phyloP scores from a whole-genome alignment of 2,888 invertebrate species.

The Epinotia demarniana region DNA sequence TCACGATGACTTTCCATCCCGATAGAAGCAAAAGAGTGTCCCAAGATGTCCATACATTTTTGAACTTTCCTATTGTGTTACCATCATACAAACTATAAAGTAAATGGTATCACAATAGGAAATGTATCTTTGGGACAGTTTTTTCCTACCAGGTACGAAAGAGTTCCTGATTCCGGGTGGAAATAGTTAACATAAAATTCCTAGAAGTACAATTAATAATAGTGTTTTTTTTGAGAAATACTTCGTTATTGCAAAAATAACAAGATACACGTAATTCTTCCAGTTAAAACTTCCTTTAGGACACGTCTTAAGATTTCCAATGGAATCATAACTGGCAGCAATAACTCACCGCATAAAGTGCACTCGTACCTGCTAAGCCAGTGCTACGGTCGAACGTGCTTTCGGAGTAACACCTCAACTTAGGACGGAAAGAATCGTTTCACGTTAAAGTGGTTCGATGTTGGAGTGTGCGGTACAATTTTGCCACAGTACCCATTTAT shows the following conservation, averaged over 20 bases:
- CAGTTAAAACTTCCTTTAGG: neutral
- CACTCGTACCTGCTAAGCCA: slow-evolving; percentile 51
- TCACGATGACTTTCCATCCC: too few species aligned
- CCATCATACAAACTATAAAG: too few species aligned
- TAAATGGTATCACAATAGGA: too few species aligned
- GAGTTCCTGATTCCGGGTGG: too few species aligned
- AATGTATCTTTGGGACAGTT: too few species aligned
- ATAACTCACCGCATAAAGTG: slow-evolving; percentile 46
- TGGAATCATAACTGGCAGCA: neutral
- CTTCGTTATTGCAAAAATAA: neutral
- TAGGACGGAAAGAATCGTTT: slow-evolving; percentile 38
- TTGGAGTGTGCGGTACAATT: neutral
- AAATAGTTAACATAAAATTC: too few species aligned
- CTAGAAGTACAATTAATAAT: too few species aligned
- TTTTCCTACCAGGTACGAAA: too few species aligned
- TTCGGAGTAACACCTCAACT: slow-evolving; percentile 53
- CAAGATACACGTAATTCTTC: neutral
- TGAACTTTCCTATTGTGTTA: too few species aligned
- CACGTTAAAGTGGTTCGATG: neutral
- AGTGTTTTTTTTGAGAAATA: too few species aligned
- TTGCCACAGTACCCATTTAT: neutral
- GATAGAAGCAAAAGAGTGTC: too few species aligned
- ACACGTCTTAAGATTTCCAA: neutral
- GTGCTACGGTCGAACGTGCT: slow-evolving; percentile 51
- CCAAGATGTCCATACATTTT: too few species aligned